Base-by-base conservation (phyloP, 1,140 invertebrate genomes). In the Drosophila bocqueti region DNA sequence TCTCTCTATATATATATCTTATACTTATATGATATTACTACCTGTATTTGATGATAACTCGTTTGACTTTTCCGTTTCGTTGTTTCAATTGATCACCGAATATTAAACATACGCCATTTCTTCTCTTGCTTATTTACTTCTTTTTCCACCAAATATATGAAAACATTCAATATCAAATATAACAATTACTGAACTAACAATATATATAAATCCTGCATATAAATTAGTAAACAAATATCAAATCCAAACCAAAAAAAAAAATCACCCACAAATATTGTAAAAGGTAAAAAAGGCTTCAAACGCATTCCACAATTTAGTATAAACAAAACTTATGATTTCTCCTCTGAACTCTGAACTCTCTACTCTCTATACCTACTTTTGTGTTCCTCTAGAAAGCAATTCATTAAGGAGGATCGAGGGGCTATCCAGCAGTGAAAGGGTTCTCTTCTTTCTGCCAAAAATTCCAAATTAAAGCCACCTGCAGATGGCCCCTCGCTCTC, bases 111-210 rank as follows among this genome's bases (percentile, higher is more conserved):
- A 89, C 89, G 89, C 79, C 83, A 91, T 91, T 91, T 91, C 85
- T 91, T 91, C 89, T 91, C 89, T 91, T 91, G 89, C 89, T 91
- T 91, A 91, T 91, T 91, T 91, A 91, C 84, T 91, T 91, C 86
- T 91, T 91, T 87, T 87, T 85, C 81, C 84, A 84, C 83, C n/a
- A 69, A 67, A 74, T 78, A 74, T 78, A 57, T 57, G 36, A 52
- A 87, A 72, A 74, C 68, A 86, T 82, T 81, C 65, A 81, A 63
- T 79, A 84, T 73, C 24, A 24, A 81, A 66, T 66, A 66, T 71
- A 77, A 79, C 60, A 75, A 86, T 60, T 76, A 73, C 76, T 57
- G 36, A 57, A 40, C 54, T 57, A 50, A 31, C 47, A 29, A 50
- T 29, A 4, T 50, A 38, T 57, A 79, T 84, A 76, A 83, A 79